phyloP scores from a whole-genome alignment of 2,797 vertebrate genomes.

The Phoxinus dragarum region DNA sequence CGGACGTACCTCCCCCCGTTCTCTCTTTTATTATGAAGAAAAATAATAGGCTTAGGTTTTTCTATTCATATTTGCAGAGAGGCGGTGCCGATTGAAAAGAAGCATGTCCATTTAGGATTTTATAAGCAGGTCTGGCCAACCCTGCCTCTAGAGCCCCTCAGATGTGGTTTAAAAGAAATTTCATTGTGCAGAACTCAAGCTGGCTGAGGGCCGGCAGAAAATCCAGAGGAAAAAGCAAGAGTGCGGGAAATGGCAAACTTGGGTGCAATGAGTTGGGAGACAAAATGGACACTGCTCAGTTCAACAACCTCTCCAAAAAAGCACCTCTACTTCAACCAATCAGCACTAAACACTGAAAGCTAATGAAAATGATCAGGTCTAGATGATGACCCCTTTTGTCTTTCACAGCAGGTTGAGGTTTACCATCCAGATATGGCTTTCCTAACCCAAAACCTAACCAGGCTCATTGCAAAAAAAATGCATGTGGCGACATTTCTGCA shows the following conservation, averaged over 20 bases:
- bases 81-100: slow-evolving; percentile 75
- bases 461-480: background rate
- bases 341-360: background rate
- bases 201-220: slow-evolving; percentile 72
- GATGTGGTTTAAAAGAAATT: slow-evolving; percentile 84
- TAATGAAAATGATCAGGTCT: background rate
- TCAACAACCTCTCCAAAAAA: slow-evolving; percentile 3
- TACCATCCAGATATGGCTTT: background rate
- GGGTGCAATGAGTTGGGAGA: slow-evolving; percentile 5
- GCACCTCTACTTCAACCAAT: background rate
- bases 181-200: slow-evolving; percentile 80
- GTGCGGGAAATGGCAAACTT: background rate
- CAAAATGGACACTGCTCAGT: slow-evolving; percentile 22
- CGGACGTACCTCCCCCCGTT: slow-evolving; percentile 58
- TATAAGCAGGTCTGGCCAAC: slow-evolving; percentile 78
- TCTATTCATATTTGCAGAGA: slow-evolving; percentile 79
- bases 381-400: background rate
- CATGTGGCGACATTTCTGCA: background rate
- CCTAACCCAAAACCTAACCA: background rate
- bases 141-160: slow-evolving; percentile 75
- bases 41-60: slow-evolving; percentile 82
- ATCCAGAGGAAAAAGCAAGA: slow-evolving; percentile 14
- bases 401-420: background rate
- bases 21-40: slow-evolving; percentile 70
- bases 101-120: slow-evolving; percentile 80